Conservation (phyloP, 2,113 vertebrate genomes). For the Trichomycterus rosablanca region DNA sequence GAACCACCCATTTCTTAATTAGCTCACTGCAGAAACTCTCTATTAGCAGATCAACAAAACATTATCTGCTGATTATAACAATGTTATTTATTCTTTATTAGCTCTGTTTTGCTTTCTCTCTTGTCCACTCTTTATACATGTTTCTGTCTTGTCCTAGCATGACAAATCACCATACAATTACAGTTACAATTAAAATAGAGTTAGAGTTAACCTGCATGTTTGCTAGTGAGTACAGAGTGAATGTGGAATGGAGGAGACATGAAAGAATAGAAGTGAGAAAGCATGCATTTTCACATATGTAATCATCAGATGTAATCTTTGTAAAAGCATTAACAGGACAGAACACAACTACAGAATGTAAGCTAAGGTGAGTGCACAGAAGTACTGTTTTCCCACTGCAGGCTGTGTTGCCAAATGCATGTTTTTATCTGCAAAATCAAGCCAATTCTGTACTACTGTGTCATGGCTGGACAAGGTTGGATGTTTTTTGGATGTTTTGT, state of each 20-base stretch:
- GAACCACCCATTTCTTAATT: neutral
- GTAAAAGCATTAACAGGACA: too few relatives aligned
- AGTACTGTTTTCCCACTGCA: too few relatives aligned
- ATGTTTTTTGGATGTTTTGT: too few relatives aligned
- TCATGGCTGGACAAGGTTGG: too few relatives aligned
- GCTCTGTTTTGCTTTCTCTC: neutral
- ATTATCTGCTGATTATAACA: constrained; percentile 2
- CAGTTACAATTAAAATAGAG: constrained; percentile 26
- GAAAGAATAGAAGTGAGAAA: neutral
- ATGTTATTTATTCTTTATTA: neutral
- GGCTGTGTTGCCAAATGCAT: too few relatives aligned
- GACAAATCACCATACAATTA: constrained; percentile 24
- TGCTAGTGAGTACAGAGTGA: neutral
- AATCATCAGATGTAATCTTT: too few relatives aligned
- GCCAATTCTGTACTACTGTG: too few relatives aligned
- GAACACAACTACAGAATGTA: too few relatives aligned
- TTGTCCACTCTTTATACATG: neutral
- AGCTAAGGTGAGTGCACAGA: too few relatives aligned
- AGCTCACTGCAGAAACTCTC: neutral
- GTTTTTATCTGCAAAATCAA: too few relatives aligned
- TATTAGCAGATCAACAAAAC: neutral
- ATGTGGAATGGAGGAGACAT: neutral
- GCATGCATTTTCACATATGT: too few relatives aligned
- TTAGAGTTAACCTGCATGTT: constrained; percentile 35
- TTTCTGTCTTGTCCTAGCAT: constrained; percentile 8